These are phyloP conservation scores for Diadema setosum DNA, from an alignment of 35 echinoderm and acorn worm species.

Conservation along the genomic window DNA sequence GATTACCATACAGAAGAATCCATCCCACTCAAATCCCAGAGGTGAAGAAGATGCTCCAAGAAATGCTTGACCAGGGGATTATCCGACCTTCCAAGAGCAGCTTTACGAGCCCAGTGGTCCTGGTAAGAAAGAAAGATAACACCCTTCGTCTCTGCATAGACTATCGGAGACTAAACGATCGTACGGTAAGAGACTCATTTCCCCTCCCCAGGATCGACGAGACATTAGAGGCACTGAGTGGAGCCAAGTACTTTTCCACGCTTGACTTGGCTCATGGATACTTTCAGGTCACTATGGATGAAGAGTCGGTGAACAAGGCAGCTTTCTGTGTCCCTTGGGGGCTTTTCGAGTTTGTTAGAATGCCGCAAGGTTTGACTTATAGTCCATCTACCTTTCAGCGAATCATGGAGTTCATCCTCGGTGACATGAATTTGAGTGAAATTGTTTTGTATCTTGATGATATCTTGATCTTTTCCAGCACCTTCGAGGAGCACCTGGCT, in stretches of 20 bases:
- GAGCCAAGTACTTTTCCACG: slow-evolving; percentile 37
- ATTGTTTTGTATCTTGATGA: slow-evolving; percentile 49
- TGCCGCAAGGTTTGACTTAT: slow-evolving; percentile 56
- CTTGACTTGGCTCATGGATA: slow-evolving; percentile 68
- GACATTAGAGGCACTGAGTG: slow-evolving; percentile 44
- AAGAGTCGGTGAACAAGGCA: slow-evolving; percentile 23
- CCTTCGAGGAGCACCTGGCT: slow-evolving; percentile 46
- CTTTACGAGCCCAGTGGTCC: not conserved
- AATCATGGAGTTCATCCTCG: slow-evolving; percentile 51
- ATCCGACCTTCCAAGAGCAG: not conserved
- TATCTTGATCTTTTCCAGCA: slow-evolving; percentile 41
- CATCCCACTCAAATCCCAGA: not conserved
- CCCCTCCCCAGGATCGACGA: slow-evolving; percentile 58
- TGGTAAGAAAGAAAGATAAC: slow-evolving; percentile 17
- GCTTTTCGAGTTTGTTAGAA: slow-evolving; percentile 29
- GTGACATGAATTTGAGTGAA: slow-evolving; percentile 47
- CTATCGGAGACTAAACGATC: not conserved
- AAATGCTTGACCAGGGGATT: slow-evolving; percentile 7
- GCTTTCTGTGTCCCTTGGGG: slow-evolving; percentile 57
- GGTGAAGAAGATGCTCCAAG: not conserved
- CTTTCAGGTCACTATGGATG: slow-evolving; percentile 37
- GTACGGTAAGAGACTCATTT: slow-evolving; percentile 27
- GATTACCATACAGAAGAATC: not conserved
- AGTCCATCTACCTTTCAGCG: slow-evolving; percentile 51
- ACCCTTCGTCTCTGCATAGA: slow-evolving; percentile 2